Base-by-base conservation (phyloP, 37 sponge, comb jelly and placozoan species). In the Cliona cf. orientalis region DNA sequence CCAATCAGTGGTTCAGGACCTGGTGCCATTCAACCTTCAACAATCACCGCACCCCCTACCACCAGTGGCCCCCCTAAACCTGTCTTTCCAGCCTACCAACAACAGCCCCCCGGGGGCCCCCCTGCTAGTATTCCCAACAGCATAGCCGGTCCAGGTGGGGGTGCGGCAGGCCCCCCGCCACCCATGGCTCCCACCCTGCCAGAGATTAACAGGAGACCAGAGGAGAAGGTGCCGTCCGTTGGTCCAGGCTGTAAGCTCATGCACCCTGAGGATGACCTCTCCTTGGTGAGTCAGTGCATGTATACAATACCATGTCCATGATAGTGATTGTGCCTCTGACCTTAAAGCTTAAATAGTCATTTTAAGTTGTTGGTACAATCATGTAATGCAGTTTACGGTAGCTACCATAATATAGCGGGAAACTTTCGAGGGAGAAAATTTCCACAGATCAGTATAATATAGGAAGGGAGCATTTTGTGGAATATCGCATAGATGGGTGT, bases 261-360 rank as follows among this genome's bases (percentile, higher is more conserved):
- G 45, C 97, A 97, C 66, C 97, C 95, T 12, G 92, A 94, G 67
- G 93, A 97, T 28, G 97, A 97, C 63, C 55, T 97, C 34, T 97
- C 97, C 58, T 60, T 97, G 97, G 97, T 97, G 67, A 81, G 94
- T 70, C 28, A 7, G 29, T 31, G 33, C n/a, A n/a, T n/a, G n/a
- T n/a, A n/a, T n/a, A n/a, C n/a, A n/a, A n/a, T n/a, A n/a, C n/a
- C n/a, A n/a, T n/a, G n/a, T n/a, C n/a, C n/a, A n/a, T n/a, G n/a
- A n/a, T n/a, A n/a, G n/a, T n/a, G n/a, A n/a, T n/a, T n/a, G n/a
- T n/a, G n/a, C n/a, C n/a, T n/a, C n/a, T n/a, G n/a, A n/a, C n/a
- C n/a, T n/a, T n/a, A n/a, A n/a, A n/a, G n/a, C n/a, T n/a, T n/a
- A n/a, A n/a, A n/a, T n/a, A n/a, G n/a, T n/a, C n/a, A n/a, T n/a